Percentiles rank a stretch among this genome's conserved stretches.
Conservation (phyloP, 2,888 invertebrate genomes). For the Iselma pallidipennis region DNA sequence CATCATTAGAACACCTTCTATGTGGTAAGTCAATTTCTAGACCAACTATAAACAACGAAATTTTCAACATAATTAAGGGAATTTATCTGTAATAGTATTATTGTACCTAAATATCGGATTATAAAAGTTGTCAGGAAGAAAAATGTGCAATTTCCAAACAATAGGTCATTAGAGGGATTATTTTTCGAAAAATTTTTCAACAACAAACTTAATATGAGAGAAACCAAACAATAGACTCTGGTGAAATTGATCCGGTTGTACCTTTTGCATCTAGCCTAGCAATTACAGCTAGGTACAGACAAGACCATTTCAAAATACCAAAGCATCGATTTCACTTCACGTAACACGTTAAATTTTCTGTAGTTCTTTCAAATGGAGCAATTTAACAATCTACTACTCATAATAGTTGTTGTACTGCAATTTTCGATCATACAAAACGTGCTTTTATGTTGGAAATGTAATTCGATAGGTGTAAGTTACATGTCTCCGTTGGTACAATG, state of each 20-base stretch:
- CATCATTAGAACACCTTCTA: background rate
- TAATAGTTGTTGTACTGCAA: background rate
- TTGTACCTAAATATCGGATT: no score
- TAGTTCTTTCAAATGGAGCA: background rate
- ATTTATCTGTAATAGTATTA: no score
- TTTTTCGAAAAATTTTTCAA: no score
- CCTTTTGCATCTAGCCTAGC: background rate
- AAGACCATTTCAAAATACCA: slow-evolving; percentile 14
- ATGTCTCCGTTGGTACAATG: background rate
- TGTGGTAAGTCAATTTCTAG: background rate
- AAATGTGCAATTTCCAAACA: background rate
- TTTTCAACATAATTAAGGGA: background rate
- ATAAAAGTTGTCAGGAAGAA: no score
- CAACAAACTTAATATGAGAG: background rate
- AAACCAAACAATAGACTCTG: background rate
- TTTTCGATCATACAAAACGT: slow-evolving; percentile 6
- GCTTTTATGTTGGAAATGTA: slow-evolving; percentile 7
- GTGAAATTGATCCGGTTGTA: slow-evolving; percentile 13
- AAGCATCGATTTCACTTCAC: slow-evolving; percentile 11
- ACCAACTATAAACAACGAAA: no score
- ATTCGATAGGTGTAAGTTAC: slow-evolving; percentile 17
- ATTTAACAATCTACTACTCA: background rate
- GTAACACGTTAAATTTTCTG: slow-evolving; percentile 9
- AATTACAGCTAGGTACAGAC: slow-evolving; percentile 13
- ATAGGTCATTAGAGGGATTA: background rate